These are phyloP conservation scores for Proterorhinus semilunaris DNA, from an alignment of 2,113 vertebrate genomes.

Conservation along the genomic window DNA sequence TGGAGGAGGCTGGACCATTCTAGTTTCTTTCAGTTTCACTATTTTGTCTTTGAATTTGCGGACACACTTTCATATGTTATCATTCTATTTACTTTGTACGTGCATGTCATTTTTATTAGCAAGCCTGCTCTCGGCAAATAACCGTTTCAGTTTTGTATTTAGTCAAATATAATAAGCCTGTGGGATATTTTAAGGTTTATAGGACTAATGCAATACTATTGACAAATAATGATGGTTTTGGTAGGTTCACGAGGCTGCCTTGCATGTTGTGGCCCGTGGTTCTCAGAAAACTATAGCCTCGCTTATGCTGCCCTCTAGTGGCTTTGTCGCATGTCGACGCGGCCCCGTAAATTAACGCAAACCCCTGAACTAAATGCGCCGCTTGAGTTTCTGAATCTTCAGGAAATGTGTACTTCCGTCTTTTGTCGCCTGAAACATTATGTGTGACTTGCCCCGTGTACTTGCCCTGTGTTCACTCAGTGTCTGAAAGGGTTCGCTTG, in stretches of 20 bases:
- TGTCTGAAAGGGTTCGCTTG: neutral
- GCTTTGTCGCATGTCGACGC: neutral
- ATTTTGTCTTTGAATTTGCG: no score
- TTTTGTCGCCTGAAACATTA: slow-evolving; percentile 17
- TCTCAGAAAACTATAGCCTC: no score
- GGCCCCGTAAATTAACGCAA: accelerated
- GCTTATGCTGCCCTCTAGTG: slow-evolving; percentile 41
- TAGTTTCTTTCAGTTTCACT: no score
- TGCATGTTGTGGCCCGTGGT: no score
- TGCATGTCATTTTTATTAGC: neutral
- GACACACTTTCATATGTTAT: no score
- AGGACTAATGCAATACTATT: neutral
- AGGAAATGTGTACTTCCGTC: slow-evolving; percentile 63
- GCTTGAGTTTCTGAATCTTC: slow-evolving; percentile 20
- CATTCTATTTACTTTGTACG: no score
- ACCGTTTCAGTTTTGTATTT: neutral
- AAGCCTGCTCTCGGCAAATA: neutral
- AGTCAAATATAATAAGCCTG: neutral
- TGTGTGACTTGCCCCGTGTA: neutral
- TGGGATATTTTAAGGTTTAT: neutral
- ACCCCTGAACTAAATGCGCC: neutral
- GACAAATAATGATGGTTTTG: neutral
- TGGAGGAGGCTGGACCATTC: slow-evolving; percentile 15
- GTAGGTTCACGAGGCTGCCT: no score
- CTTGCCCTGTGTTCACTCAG: neutral